Conservation (phyloP, 1,140 invertebrate species). For the Brachionus manjavacas region DNA sequence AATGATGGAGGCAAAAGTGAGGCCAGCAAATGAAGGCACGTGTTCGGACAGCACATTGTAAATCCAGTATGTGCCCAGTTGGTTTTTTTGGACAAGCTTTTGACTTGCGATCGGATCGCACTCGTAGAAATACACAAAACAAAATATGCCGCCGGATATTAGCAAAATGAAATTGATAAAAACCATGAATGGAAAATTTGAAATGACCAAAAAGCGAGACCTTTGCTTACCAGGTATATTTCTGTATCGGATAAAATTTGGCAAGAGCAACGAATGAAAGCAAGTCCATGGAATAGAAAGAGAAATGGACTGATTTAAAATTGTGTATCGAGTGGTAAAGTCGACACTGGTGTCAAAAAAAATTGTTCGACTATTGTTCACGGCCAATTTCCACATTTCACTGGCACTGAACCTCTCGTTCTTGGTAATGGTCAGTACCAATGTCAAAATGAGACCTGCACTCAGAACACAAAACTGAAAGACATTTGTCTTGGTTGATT, state of each 20-base stretch:
- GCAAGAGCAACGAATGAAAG: conserved; percentile 8
- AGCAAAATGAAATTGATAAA: background rate
- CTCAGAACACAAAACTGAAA: conserved; percentile 9
- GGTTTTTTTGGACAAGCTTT: conserved; percentile 1
- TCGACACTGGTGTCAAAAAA: conserved; percentile 19
- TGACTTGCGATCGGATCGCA: background rate
- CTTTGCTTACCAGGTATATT: background rate
- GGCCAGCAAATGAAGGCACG: background rate
- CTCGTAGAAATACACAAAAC: conserved; percentile 9
- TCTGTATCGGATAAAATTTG: conserved; percentile 34
- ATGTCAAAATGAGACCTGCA: background rate
- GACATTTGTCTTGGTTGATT: conserved; percentile 19
- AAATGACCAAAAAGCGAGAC: background rate
- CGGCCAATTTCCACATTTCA: background rate
- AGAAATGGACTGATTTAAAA: conserved; percentile 4
- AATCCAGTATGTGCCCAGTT: conserved; percentile 19
- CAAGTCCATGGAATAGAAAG: conserved; percentile 30
- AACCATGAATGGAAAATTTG: conserved; percentile 27
- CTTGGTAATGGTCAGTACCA: background rate
- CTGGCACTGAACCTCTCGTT: background rate
- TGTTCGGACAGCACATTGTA: background rate
- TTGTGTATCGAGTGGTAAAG: conserved; percentile 12
- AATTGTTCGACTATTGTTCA: background rate
- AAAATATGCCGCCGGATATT: conserved; percentile 22
- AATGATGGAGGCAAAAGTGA: conserved; percentile 12